Evolutionary conservation across 2,888 invertebrate genomes (phyloP).

Genomic region (Diplolepis rosae): DNA sequence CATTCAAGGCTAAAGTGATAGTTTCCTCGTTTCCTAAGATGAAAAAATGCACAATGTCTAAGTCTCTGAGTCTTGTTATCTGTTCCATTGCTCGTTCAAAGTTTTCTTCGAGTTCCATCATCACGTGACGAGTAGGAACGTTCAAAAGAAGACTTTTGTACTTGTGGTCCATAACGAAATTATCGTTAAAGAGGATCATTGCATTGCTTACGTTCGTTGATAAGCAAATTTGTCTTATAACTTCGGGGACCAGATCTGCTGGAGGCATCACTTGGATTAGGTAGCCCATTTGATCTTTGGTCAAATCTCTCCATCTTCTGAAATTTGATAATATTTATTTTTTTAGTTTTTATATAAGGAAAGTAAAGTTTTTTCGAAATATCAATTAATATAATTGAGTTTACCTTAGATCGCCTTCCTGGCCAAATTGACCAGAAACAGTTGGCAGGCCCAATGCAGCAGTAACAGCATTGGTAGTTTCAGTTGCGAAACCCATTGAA

Average conservation of each 20-base stretch:
- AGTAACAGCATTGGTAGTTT: conserved; percentile 89
- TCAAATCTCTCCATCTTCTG: conserved; percentile 82
- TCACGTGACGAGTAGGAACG: conserved; percentile 92
- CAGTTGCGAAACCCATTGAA: conserved; percentile 86
- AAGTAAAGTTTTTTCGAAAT: conserved; percentile 59
- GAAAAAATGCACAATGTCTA: conserved; percentile 94
- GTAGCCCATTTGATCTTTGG: conserved; percentile 82
- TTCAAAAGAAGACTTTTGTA: conserved; percentile 93
- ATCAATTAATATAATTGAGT: conserved; percentile 70
- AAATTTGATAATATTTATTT: background rate
- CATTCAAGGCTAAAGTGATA: conserved; percentile 81
- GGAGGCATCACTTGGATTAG: conserved; percentile 90
- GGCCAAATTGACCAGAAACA: conserved; percentile 89
- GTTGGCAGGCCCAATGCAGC: conserved; percentile 88
- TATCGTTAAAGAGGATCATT: conserved; percentile 91
- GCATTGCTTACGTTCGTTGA: conserved; percentile 86
- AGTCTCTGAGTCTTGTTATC: conserved; percentile 82
- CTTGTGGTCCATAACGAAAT: conserved; percentile 94
- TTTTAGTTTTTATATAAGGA: background rate
- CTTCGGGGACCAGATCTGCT: conserved; percentile 88
- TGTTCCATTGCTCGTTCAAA: conserved; percentile 79
- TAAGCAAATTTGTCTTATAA: conserved; percentile 82
- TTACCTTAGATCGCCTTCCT: conserved; percentile 82
- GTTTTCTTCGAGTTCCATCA: conserved; percentile 79
- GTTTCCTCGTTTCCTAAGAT: conserved; percentile 84